phyloP scores from a whole-genome alignment of 2,113 vertebrate genomes.

The Erythrocercus mccallii region DNA sequence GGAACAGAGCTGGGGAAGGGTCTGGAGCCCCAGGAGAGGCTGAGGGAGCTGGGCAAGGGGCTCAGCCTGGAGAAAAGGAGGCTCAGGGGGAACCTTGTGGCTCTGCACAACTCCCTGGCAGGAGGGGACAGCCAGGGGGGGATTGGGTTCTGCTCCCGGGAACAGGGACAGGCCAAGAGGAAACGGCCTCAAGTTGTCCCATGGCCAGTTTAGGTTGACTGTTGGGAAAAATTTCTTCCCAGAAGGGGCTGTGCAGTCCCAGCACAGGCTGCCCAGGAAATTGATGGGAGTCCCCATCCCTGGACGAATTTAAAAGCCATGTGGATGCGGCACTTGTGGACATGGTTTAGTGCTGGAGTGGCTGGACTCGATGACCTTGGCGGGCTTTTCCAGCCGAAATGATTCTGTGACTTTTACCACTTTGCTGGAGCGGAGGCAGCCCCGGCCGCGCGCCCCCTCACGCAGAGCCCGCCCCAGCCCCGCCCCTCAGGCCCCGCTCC shows the following conservation, averaged over 20 bases:
- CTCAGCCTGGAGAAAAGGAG: not conserved
- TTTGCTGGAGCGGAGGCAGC: fast-evolving
- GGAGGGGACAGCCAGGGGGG: fast-evolving
- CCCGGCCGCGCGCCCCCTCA: fast-evolving
- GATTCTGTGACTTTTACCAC: fast-evolving
- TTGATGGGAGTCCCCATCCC: fast-evolving
- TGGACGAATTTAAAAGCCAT: not conserved
- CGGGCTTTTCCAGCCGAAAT: fast-evolving
- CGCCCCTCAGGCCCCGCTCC: too few species aligned
- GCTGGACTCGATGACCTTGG: not conserved
- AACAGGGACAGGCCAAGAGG: not conserved
- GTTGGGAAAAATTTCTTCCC: too few species aligned
- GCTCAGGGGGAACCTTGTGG: not conserved
- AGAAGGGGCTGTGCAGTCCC: too few species aligned
- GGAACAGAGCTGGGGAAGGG: not conserved
- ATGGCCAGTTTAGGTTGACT: too few species aligned
- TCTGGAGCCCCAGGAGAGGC: fast-evolving
- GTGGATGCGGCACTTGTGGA: too few species aligned
- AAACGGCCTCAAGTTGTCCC: fast-evolving
- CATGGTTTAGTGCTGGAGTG: not conserved
- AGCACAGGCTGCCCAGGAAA: not conserved
- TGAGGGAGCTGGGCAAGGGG: not conserved
- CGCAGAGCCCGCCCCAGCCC: not conserved
- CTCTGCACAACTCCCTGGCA: not conserved
- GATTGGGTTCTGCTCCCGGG: fast-evolving